Base-by-base conservation (phyloP, 2,797 vertebrate species). In the Lophura swinhoii region DNA sequence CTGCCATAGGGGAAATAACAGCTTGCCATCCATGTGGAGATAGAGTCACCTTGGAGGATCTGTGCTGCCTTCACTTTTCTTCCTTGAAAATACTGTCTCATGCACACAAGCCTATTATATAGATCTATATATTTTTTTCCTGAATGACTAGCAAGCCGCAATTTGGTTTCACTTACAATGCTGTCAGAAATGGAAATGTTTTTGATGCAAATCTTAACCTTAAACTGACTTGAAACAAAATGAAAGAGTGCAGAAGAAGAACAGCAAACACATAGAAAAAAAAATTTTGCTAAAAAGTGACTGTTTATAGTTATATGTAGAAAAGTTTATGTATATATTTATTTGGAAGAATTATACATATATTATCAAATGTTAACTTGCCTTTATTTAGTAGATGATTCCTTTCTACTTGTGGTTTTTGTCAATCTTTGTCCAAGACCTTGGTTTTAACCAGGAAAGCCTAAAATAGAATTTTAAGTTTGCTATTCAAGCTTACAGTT, bases 31-130 rank as follows among this genome's bases (percentile, higher is more conserved):
- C 51, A 71, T 56, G 48, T 70, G 59, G 48, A 90, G 76, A 55
- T 10, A 84, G 11, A 84, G 95, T 93, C 95, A 95, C 93, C 93
- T 96, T 94, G 90, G 31, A 94, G 73, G 33, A 76, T 44, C 56
- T 33, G 4, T 72, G 68, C 85, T 63, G 22, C 85, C 80, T 82
- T 84, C 11, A 44, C 88, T 82, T 87, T 81, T 37, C 53, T 86
- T 46, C 63, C 80, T 82, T 73, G 70, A 79, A 84, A 84, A 84
- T 12, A 44, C 28, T 60, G 6, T 29, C 59, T 62, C 14, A 16
- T 33, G 29, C 20, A n/a, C 7, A 58, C 26, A 76, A 88, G 22
- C 56, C 74, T 75, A 26, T 63, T 81, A 37, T 17, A 4, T 20
- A 22, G 33, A 22, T 43, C 39, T 41, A 60, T 4, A 1, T 16